Evolutionary conservation across 2,113 vertebrate species (phyloP).

Genomic region (Brachyhypopomus gauderio): DNA sequence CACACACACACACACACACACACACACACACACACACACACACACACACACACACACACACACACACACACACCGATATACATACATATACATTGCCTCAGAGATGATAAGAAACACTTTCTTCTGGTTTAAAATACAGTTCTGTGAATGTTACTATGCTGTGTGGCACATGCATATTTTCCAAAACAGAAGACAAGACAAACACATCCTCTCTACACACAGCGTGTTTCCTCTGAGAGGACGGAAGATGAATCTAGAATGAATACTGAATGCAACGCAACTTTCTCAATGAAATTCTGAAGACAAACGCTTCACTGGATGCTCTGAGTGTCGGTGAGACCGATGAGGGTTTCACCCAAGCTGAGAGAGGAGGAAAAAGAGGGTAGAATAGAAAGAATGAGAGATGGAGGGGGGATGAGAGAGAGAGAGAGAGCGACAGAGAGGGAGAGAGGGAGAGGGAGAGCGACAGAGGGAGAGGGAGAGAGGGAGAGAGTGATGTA

Average conservation of each 20-base stretch:
- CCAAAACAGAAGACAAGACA: too few relatives aligned
- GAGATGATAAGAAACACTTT: too few relatives aligned
- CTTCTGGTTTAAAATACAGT: too few relatives aligned
- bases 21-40: conserved; percentile 27
- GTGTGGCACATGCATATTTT: too few relatives aligned
- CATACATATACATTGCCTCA: background rate
- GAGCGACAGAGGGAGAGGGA: too few relatives aligned
- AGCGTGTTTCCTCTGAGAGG: too few relatives aligned
- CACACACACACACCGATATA: conserved; percentile 14
- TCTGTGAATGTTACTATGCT: too few relatives aligned
- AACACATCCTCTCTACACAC: too few relatives aligned
- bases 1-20: background rate
- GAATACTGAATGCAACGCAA: background rate
- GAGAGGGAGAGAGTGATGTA: too few relatives aligned
- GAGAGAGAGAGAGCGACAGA: too few relatives aligned
- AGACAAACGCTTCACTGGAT: background rate
- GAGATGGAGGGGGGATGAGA: background rate
- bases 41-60: conserved; percentile 5
- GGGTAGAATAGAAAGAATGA: background rate
- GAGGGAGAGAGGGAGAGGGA: too few relatives aligned
- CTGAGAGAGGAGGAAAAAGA: background rate
- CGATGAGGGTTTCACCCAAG: too few relatives aligned
- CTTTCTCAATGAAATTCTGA: background rate
- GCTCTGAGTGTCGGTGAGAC: background rate
- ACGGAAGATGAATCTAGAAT: background rate